Evolutionary conservation across 1,140 invertebrate species (phyloP).

Genomic region (Pissodes strobi): DNA sequence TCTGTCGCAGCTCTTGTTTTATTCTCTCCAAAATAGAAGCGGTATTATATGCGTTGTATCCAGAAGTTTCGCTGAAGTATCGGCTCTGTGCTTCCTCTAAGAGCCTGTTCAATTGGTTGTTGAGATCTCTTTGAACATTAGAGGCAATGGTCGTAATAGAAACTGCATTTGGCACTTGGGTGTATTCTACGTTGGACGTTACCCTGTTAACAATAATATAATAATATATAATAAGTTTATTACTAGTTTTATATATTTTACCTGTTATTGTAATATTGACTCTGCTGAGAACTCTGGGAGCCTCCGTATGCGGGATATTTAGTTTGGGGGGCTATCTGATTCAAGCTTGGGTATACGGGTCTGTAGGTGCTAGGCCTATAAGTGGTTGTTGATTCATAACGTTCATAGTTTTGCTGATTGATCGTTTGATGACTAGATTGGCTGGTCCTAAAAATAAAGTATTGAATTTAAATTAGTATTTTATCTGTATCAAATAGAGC

Average conservation of each 20-base stretch:
- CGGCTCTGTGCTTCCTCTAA: slow-evolving; percentile 37
- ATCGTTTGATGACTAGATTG: slow-evolving; percentile 1
- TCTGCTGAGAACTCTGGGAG: slow-evolving; percentile 5
- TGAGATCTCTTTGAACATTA: slow-evolving; percentile 42
- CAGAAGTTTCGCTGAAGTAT: slow-evolving; percentile 36
- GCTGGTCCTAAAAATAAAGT: not conserved
- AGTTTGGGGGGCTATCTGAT: slow-evolving; percentile 2
- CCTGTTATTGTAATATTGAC: slow-evolving; percentile 8
- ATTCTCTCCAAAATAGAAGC: slow-evolving; percentile 40
- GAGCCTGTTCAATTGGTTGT: slow-evolving; percentile 38
- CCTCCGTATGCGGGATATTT: slow-evolving; percentile 7
- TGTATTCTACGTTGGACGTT: slow-evolving; percentile 30
- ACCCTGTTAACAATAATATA: no score
- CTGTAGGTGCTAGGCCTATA: slow-evolving; percentile 20
- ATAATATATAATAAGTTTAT: no score
- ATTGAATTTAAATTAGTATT: not conserved
- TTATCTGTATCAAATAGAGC: no score
- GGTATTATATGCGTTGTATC: slow-evolving; percentile 20
- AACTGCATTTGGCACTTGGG: slow-evolving; percentile 36
- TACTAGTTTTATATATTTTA: no score
- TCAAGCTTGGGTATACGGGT: slow-evolving; percentile 27
- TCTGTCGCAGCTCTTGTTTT: slow-evolving; percentile 44
- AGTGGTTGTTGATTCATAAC: slow-evolving; percentile 26
- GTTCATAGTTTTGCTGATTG: slow-evolving; percentile 14
- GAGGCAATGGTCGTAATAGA: slow-evolving; percentile 44